Evolutionary conservation across 2,888 invertebrate genomes (phyloP).

Genomic region (Chironomus riparius): DNA sequence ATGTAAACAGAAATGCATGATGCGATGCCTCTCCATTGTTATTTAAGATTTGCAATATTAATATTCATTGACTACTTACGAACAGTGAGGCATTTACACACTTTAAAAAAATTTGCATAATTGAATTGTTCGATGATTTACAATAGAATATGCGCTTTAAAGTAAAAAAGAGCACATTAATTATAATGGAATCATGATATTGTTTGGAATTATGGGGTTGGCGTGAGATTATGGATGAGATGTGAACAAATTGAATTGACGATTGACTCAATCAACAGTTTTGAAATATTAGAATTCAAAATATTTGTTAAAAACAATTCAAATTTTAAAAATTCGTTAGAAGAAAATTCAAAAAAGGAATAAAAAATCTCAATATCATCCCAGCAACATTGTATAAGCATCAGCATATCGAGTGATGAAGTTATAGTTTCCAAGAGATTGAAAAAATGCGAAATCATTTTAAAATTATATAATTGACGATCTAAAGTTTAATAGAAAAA

Average conservation of each 20-base stretch:
- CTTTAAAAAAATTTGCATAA: slow-evolving; percentile 1
- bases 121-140: neutral
- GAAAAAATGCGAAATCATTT: no score
- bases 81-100: neutral
- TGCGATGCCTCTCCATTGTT: no score
- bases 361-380: no score
- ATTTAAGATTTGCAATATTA: no score
- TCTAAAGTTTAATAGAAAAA: neutral
- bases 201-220: no score
- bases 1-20: neutral
- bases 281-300: neutral
- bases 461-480: neutral
- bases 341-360: no score
- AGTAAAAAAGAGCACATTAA: neutral
- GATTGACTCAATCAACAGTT: neutral
- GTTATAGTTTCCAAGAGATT: no score
- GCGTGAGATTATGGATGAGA: no score
- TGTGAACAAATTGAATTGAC: neutral
- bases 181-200: no score
- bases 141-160: neutral
- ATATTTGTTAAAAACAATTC: neutral
- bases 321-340: neutral
- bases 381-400: no score
- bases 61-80: no score
- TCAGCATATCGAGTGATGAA: no score